Conservation (phyloP, 2,113 vertebrate species). For the Lonchura striata region DNA sequence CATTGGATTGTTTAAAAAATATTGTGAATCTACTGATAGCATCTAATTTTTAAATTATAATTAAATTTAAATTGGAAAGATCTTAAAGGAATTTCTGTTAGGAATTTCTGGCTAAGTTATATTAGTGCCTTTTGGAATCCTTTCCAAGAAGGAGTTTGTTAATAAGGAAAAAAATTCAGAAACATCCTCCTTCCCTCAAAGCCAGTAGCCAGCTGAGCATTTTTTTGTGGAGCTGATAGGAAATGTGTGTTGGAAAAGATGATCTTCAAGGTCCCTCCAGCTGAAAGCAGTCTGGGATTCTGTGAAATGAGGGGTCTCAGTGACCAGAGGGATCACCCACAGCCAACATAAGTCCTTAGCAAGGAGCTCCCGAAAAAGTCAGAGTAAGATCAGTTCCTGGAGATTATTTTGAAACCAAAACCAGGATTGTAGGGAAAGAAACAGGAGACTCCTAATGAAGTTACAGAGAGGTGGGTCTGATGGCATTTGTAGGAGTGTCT, state of each 20-base stretch:
- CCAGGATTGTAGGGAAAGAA: background rate
- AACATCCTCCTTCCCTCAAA: background rate
- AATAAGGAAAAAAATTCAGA: background rate
- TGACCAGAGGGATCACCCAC: rapidly evolving
- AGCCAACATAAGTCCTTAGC: background rate
- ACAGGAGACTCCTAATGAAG: background rate
- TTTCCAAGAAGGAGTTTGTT: background rate
- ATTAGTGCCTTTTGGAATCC: background rate
- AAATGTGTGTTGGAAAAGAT: background rate
- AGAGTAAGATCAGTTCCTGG: background rate
- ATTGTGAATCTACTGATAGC: background rate
- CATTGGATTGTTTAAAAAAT: background rate
- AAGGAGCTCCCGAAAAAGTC: background rate
- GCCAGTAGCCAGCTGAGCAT: background rate
- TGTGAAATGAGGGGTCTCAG: background rate
- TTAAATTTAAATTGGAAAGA: no score
- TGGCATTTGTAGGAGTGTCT: background rate
- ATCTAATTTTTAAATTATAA: background rate
- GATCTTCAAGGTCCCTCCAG: background rate
- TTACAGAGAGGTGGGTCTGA: background rate
- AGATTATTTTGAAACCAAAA: background rate
- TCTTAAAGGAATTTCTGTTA: background rate
- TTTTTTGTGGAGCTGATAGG: background rate
- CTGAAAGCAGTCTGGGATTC: rapidly evolving
- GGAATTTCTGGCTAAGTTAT: background rate